phyloP scores from a whole-genome alignment of 2,797 vertebrate genomes.

The Hozukius guyotensis region DNA sequence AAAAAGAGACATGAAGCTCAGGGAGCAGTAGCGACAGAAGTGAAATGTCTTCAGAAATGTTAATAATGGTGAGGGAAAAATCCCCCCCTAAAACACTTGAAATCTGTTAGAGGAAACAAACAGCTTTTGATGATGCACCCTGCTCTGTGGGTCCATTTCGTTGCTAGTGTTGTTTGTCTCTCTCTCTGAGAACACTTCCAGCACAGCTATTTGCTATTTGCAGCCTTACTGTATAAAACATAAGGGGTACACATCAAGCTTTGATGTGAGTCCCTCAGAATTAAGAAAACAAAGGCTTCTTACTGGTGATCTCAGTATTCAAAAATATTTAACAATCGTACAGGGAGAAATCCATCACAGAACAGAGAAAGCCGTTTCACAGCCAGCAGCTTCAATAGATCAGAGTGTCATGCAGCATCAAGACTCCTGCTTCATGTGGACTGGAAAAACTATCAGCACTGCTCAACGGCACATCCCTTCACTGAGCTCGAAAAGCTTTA shows the following conservation, averaged over 20 bases:
- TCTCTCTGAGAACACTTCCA: neutral
- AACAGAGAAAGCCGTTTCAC: conserved; percentile 21
- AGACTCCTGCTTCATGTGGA: neutral
- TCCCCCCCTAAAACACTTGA: neutral
- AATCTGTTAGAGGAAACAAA: neutral
- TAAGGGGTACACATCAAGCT: neutral
- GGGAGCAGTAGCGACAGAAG: neutral
- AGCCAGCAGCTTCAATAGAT: conserved; percentile 1
- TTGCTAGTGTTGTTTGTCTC: neutral
- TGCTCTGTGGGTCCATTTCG: neutral
- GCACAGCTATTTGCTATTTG: neutral
- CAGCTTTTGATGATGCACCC: neutral
- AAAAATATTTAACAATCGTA: conserved; percentile 15
- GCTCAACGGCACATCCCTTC: conserved; percentile 3
- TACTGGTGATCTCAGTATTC: neutral
- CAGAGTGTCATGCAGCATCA: conserved; percentile 19
- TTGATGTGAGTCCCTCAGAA: conserved; percentile 3
- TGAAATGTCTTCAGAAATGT: neutral
- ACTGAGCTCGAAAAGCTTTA: neutral
- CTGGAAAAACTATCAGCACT: conserved; percentile 17
- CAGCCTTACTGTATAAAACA: neutral
- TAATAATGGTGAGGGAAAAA: neutral
- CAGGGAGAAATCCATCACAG: conserved; percentile 17
- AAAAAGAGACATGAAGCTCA: neutral
- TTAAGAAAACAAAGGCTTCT: conserved; percentile 2